These are phyloP conservation scores for Pipra filicauda DNA, from an alignment of 2,113 vertebrate genomes.

Conservation along the genomic window DNA sequence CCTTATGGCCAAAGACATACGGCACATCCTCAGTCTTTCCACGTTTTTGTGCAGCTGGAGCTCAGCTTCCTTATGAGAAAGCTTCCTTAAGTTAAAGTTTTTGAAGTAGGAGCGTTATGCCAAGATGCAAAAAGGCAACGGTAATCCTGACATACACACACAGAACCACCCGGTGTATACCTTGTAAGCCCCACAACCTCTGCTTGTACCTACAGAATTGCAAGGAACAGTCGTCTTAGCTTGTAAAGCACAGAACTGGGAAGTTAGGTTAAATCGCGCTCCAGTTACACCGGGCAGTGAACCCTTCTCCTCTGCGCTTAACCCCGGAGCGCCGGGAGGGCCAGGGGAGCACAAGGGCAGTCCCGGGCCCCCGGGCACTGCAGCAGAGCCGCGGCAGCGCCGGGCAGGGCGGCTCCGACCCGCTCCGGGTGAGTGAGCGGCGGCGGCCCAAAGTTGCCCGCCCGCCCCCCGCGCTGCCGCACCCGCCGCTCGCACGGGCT, in stretches of 20 bases:
- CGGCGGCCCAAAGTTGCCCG: background rate
- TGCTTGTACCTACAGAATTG: background rate
- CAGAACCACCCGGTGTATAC: background rate
- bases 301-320: background rate
- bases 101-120: background rate
- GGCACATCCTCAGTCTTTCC: background rate
- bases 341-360: rapidly evolving
- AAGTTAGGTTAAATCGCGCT: background rate
- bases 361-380: background rate
- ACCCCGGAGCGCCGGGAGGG: rapidly evolving
- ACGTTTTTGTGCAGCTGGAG: background rate
- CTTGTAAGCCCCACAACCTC: background rate
- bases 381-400: background rate
- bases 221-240: rapidly evolving
- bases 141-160: background rate
- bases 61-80: background rate
- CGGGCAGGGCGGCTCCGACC: background rate
- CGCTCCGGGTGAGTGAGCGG: background rate
- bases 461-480: background rate
- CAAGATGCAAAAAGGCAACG: background rate
- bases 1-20: background rate
- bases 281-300: rapidly evolving
- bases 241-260: background rate
- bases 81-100: constrained; percentile 12
- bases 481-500: background rate